These are phyloP conservation scores for Helicoverpa assulta DNA, from an alignment of 2,888 invertebrate genomes.

Conservation along the genomic window DNA sequence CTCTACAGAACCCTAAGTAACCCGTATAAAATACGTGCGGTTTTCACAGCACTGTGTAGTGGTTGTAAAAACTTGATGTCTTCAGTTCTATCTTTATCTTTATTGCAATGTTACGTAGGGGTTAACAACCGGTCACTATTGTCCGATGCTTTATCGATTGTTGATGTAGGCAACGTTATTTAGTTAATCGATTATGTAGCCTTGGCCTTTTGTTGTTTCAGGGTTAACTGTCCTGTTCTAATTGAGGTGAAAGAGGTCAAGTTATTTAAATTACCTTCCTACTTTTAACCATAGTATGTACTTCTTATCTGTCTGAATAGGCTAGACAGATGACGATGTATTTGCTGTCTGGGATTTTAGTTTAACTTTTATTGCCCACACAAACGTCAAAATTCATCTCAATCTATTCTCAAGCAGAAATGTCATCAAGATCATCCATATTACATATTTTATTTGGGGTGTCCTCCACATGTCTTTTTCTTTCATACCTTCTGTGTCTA, in stretches of 20 bases:
- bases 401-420: too few relatives aligned
- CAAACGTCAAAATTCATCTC: too few relatives aligned
- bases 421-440: too few relatives aligned
- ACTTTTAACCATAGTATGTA: background rate
- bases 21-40: constrained; percentile 23
- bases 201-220: background rate
- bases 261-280: background rate
- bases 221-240: background rate
- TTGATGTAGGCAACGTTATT: background rate
- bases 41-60: constrained; percentile 38
- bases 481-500: too few relatives aligned
- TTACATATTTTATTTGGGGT: too few relatives aligned
- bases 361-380: too few relatives aligned
- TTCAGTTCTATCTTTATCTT: constrained; percentile 22
- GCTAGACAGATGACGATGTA: too few relatives aligned
- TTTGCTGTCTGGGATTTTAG: too few relatives aligned
- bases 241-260: background rate
- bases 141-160: constrained; percentile 9
- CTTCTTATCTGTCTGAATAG: too few relatives aligned
- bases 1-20: constrained; percentile 27
- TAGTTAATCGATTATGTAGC: background rate
- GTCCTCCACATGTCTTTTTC: too few relatives aligned
- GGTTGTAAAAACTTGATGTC: constrained; percentile 40
- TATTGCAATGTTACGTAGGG: constrained; percentile 2
- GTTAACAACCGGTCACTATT: constrained; percentile 32